A percentile compares a stretch with the other conserved stretches of the same genome.
Conservation (phyloP, 37 sponge, comb jelly and placozoan genomes). For the Oopsacas minuta region DNA sequence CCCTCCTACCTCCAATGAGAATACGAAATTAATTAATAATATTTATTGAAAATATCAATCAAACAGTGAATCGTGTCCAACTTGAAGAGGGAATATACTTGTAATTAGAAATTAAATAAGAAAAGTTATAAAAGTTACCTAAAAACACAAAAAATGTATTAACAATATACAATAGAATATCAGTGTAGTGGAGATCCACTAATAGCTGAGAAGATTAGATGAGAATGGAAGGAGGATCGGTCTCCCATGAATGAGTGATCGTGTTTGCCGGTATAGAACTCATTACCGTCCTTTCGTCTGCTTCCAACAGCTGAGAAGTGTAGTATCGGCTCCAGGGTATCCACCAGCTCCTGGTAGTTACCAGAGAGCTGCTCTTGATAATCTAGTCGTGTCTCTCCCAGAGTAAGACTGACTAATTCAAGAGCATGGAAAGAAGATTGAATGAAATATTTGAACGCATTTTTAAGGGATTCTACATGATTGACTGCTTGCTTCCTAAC, state of each 20-base stretch:
- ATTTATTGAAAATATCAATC: background rate
- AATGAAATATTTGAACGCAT: conserved; percentile 49
- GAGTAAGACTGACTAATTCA: background rate
- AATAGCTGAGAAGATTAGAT: background rate
- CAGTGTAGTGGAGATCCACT: conserved; percentile 1
- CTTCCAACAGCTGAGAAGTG: background rate
- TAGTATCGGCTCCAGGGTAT: background rate
- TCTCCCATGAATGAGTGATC: conserved; percentile 14
- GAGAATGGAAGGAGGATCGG: background rate
- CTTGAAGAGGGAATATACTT: background rate
- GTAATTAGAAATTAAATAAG: background rate
- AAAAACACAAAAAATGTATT: background rate
- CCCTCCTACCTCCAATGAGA: no score
- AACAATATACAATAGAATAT: background rate
- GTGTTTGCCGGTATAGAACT: background rate
- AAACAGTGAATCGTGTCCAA: background rate
- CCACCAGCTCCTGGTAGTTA: background rate
- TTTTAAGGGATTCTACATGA: conserved; percentile 44
- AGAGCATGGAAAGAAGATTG: background rate
- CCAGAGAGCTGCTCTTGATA: background rate
- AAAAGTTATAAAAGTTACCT: background rate
- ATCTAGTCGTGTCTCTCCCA: background rate
- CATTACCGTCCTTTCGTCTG: background rate
- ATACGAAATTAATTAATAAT: no score
- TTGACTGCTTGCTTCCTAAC: conserved; percentile 17